Conservation (phyloP, 2,113 vertebrate genomes). For the Nannobrachium achirus region DNA sequence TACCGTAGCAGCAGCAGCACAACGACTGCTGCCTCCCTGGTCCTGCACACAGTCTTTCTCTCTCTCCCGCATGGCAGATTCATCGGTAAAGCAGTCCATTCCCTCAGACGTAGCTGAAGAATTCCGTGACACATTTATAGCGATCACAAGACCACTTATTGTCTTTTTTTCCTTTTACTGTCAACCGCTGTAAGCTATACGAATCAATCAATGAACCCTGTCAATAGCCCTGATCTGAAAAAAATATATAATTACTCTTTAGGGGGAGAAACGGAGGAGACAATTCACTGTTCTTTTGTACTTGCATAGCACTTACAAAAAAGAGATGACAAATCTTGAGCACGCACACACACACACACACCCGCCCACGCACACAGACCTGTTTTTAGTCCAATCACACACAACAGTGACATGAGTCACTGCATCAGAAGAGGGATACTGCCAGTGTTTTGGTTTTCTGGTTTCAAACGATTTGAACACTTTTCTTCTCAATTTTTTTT, state of each 20-base stretch:
- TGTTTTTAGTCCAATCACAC: slow-evolving; percentile 64
- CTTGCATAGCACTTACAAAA: slow-evolving; percentile 87
- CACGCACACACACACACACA: slow-evolving; percentile 32
- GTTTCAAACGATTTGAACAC: slow-evolving; percentile 73
- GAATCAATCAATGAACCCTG: slow-evolving; percentile 72
- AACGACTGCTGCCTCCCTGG: no score
- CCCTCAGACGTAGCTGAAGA: slow-evolving; percentile 46
- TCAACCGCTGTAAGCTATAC: slow-evolving; percentile 52
- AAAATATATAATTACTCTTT: slow-evolving; percentile 76
- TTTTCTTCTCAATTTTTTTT: slow-evolving; percentile 61
- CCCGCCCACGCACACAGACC: slow-evolving; percentile 29
- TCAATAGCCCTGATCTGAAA: slow-evolving; percentile 73
- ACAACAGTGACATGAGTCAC: slow-evolving; percentile 70
- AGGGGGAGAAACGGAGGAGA: slow-evolving; percentile 74
- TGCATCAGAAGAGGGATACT: slow-evolving; percentile 76
- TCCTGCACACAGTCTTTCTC: slow-evolving; percentile 19
- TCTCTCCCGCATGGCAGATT: slow-evolving; percentile 29
- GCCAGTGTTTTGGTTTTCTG: slow-evolving; percentile 73
- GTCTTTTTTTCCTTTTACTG: slow-evolving; percentile 12
- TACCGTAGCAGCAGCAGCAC: slow-evolving; percentile 21
- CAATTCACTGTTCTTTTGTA: slow-evolving; percentile 78
- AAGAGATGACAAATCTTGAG: slow-evolving; percentile 69
- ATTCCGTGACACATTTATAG: slow-evolving; percentile 22
- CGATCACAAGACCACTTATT: slow-evolving; percentile 23
- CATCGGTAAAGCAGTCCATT: slow-evolving; percentile 34